These are phyloP conservation scores for Limnephilus lunatus DNA, from an alignment of 2,888 invertebrate genomes.

Conservation along the genomic window DNA sequence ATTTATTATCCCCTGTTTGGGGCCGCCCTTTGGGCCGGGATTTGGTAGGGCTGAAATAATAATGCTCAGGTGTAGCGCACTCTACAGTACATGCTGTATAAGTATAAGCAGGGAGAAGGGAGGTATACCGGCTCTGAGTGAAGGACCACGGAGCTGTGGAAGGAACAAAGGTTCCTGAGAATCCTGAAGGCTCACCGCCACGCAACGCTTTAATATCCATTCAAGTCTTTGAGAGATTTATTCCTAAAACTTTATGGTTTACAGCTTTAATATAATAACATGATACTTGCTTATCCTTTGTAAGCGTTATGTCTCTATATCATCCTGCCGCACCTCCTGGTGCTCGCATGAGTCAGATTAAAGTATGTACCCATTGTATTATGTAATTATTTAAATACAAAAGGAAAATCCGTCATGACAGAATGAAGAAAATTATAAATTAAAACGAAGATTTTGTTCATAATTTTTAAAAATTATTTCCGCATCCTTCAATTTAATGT, in stretches of 20 bases:
- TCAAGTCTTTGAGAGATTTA: background rate
- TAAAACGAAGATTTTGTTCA: no score
- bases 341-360: no score
- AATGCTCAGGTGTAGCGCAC: background rate
- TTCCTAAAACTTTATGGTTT: background rate
- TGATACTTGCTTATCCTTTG: background rate
- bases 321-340: no score
- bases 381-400: no score
- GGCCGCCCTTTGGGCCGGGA: background rate
- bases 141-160: background rate
- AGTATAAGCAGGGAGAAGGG: background rate
- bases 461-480: no score
- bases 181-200: background rate
- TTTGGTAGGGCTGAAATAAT: background rate
- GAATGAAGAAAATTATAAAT: no score
- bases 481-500: no score
- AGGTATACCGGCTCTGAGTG: background rate
- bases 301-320: background rate
- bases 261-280: background rate
- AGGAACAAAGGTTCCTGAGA: constrained; percentile 7
- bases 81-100: background rate
- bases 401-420: no score
- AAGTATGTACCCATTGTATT: no score
- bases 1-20: constrained; percentile 35
- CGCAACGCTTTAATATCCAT: background rate